Evolutionary conservation across 2,888 invertebrate species (phyloP).

Genomic region (Desoria tigrina): DNA sequence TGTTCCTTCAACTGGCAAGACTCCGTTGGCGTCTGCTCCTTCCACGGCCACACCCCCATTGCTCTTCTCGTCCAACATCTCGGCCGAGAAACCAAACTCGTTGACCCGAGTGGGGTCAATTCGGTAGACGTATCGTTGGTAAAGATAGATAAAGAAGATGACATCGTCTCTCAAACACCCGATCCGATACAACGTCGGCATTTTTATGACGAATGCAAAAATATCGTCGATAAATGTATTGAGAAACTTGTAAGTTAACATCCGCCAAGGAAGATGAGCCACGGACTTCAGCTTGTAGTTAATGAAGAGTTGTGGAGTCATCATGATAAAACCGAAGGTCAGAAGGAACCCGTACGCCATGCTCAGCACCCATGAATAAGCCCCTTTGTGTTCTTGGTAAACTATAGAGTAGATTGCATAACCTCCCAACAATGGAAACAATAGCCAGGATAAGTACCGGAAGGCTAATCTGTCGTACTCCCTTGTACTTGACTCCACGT

Average conservation of each 20-base stretch:
- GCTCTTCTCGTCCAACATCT: constrained; percentile 43
- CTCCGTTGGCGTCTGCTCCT: neutral
- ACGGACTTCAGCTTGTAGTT: constrained; percentile 99
- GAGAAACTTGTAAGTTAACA: constrained; percentile 99
- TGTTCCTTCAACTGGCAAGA: no score
- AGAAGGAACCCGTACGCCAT: constrained; percentile 97
- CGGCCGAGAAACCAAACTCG: constrained; percentile 92
- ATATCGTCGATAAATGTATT: constrained; percentile 99
- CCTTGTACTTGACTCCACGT: constrained; percentile 89
- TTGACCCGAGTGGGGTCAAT: constrained; percentile 93
- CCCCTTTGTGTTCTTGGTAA: constrained; percentile 96
- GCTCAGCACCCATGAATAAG: constrained; percentile 96
- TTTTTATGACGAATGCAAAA: constrained; percentile 99
- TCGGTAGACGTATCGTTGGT: constrained; percentile 98
- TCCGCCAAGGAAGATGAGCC: constrained; percentile 98
- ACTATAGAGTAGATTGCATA: constrained; percentile 93
- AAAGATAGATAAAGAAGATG: constrained; percentile 97
- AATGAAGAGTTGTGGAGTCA: constrained; percentile 99
- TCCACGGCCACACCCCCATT: neutral
- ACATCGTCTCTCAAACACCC: constrained; percentile 66
- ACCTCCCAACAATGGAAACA: constrained; percentile 89
- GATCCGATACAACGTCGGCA: constrained; percentile 95
- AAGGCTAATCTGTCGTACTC: constrained; percentile 94
- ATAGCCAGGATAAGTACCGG: constrained; percentile 91
- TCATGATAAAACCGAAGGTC: constrained; percentile 98